Evolutionary conservation across 2,113 vertebrate species (phyloP).

Genomic region (Ictalurus punctatus): DNA sequence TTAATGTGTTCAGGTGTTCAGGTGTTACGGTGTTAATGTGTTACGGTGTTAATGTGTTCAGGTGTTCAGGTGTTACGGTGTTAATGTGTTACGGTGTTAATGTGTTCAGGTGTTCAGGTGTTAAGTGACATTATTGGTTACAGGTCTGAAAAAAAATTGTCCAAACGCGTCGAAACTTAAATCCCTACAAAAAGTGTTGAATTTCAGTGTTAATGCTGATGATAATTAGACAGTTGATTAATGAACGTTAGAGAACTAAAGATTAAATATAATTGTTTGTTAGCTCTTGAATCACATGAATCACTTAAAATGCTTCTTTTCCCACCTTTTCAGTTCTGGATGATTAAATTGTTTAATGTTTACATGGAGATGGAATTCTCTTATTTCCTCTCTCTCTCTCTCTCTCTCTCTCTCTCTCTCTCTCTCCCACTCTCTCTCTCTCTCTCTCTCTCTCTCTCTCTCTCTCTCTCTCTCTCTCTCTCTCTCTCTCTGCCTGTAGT

Average conservation of each 20-base stretch:
- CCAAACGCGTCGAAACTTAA: not conserved
- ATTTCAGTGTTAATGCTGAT: not conserved
- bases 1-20: too few species aligned
- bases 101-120: too few species aligned
- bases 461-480: conserved; percentile 1
- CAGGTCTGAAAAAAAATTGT: not conserved
- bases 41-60: too few species aligned
- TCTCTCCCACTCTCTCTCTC: too few species aligned
- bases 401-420: too few species aligned
- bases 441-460: conserved; percentile 16
- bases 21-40: too few species aligned
- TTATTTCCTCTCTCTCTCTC: not conserved
- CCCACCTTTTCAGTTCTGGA: too few species aligned
- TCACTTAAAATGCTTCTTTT: too few species aligned
- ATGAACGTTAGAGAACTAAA: too few species aligned
- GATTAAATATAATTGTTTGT: not conserved
- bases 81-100: too few species aligned
- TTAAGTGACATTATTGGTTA: not conserved
- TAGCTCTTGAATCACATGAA: not conserved
- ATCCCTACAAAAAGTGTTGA: not conserved
- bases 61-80: too few species aligned
- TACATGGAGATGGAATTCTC: not conserved
- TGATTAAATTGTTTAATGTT: not conserved
- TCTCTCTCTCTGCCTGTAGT: conserved; percentile 62
- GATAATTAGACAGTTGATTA: not conserved